Evolutionary conservation across 2,888 invertebrate species (phyloP), one percentile per base, ranked within the genome.

Genomic region (Campopleginae sp.): DNA sequence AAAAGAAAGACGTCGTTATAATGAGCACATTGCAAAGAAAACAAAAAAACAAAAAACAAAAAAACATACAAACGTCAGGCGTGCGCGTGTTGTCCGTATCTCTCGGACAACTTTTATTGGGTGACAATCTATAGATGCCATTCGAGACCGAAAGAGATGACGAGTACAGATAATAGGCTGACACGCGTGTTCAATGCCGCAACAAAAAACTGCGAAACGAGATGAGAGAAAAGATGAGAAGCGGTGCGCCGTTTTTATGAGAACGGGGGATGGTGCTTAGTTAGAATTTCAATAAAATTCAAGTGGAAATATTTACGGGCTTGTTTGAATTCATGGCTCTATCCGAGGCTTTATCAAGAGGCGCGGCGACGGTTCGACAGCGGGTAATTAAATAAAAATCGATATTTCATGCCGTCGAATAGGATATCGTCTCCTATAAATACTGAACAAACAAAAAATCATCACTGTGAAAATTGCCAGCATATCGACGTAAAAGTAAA

Each of bases 51-150:
- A n/a, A n/a, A n/a, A n/a, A n/a, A n/a, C n/a, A n/a, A n/a, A n/a
- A n/a, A n/a, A n/a, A n/a, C n/a, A n/a, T n/a, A n/a, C n/a, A n/a
- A 27, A 33, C 31, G 10, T 12, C 12, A 68, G n/a, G 61, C 74
- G 27, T 46, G 74, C 54, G 42, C 65, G 31, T 10, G 27, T 77
- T 71, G 84, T 58, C 23, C 74, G 78, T 74, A 23, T 78, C 85
- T 70, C 63, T 74, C 75, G 42, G 42, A 75, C 71, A 70, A 79
- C 79, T 85, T 82, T 85, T 85, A 85, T 85, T 82, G 85, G 75
- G 85, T 82, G 82, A 81, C 80, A 71, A 66, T 63, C 68, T 74
- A 46, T 75, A 58, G 48, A 51, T 19, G 19, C 68, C 51, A 65
- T 33, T 54, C 65, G 51, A 66, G 78, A 74, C 19, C 51, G 65